Evolutionary conservation across 2,888 invertebrate species (phyloP).

Genomic region (Drosophila fulvimacula): DNA sequence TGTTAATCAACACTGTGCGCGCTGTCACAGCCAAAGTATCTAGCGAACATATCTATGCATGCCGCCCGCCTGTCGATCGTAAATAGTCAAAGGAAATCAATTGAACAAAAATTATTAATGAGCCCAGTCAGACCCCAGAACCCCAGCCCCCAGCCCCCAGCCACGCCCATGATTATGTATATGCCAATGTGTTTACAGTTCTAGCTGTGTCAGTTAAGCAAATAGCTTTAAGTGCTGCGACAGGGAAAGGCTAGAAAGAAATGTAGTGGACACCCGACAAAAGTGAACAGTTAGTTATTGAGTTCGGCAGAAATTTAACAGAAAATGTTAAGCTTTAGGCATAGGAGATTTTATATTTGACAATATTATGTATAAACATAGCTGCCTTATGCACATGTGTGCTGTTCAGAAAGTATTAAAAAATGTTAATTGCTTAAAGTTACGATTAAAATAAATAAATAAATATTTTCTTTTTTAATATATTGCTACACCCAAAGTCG

Average conservation of each 20-base stretch:
- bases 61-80: conserved; percentile 43
- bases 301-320: background rate
- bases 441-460: no score
- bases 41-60: conserved; percentile 19
- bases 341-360: no score
- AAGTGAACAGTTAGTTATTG: conserved; percentile 1
- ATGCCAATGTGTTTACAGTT: conserved; percentile 32
- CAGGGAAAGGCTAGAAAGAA: background rate
- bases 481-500: no score
- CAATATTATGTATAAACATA: background rate
- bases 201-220: conserved; percentile 6
- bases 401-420: background rate
- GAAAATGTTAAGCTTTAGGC: background rate
- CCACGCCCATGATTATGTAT: conserved; percentile 25
- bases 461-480: no score
- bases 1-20: conserved; percentile 52
- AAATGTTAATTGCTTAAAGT: no score
- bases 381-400: background rate
- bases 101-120: conserved; percentile 74
- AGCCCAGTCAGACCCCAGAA: conserved; percentile 41
- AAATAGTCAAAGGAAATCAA: conserved; percentile 72
- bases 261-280: conserved; percentile 30
- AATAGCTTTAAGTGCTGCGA: background rate
- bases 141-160: background rate
- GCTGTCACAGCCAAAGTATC: conserved; percentile 1